A percentile compares a stretch with the other conserved stretches of the same genome.
These are phyloP conservation scores for Orbicella faveolata DNA, from an alignment of 64 coral and sea anemone species.

Conservation along the genomic window DNA sequence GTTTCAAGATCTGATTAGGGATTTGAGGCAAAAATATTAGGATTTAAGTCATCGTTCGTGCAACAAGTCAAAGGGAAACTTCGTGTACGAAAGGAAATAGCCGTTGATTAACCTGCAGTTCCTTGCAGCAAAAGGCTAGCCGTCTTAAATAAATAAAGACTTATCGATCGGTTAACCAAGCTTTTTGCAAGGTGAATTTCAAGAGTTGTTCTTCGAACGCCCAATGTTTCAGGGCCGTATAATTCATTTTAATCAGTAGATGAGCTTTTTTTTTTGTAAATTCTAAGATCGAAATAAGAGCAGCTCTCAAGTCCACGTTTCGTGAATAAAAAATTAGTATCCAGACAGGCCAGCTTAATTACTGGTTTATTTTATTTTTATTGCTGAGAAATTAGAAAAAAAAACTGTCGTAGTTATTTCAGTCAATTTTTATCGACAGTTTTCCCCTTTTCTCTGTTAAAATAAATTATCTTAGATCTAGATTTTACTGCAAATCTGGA, in stretches of 20 bases:
- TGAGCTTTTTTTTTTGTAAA: background rate
- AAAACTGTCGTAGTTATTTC: too few species aligned
- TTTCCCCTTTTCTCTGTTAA: too few species aligned
- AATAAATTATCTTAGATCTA: too few species aligned
- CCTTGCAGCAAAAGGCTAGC: background rate
- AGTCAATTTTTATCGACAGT: too few species aligned
- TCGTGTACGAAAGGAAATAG: background rate
- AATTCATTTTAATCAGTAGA: background rate
- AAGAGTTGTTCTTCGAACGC: too few species aligned
- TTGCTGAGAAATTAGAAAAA: too few species aligned
- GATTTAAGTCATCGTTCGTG: too few species aligned
- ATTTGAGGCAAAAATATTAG: background rate
- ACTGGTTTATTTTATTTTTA: too few species aligned
- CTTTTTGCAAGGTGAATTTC: background rate
- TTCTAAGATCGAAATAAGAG: too few species aligned
- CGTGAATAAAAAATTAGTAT: conserved; percentile 12
- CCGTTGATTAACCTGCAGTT: background rate
- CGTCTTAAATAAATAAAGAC: background rate
- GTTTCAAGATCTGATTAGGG: background rate
- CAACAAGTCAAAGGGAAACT: background rate
- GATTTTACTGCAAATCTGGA: too few species aligned
- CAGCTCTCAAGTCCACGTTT: conserved; percentile 17
- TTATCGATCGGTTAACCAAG: background rate
- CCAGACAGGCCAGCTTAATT: too few species aligned
- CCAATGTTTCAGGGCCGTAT: too few species aligned